Conservation (phyloP, 2,113 vertebrate species). For the Cyanoliseus patagonus region DNA sequence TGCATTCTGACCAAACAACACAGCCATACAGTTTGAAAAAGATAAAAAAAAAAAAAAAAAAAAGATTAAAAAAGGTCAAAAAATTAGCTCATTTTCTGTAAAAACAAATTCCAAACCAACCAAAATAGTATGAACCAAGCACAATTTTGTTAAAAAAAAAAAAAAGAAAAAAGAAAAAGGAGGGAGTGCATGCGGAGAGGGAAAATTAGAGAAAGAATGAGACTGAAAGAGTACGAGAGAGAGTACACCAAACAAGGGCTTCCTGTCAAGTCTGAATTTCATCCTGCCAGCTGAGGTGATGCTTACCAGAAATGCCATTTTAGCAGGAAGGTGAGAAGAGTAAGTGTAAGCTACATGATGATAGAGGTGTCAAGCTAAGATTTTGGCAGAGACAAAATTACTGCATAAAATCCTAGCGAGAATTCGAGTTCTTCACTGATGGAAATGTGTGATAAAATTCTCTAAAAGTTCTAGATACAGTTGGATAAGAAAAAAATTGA, state of each 20-base stretch:
- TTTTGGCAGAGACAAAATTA: constrained; percentile 47
- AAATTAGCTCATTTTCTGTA: neutral
- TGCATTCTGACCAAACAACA: too few species aligned
- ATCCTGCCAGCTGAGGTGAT: constrained; percentile 49
- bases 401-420: constrained; percentile 27
- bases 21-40: too few species aligned
- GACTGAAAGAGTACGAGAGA: neutral
- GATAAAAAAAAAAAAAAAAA: fast-evolving
- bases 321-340: constrained; percentile 43
- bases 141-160: neutral
- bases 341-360: constrained; percentile 43
- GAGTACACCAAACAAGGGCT: neutral
- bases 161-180: neutral
- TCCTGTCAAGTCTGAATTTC: constrained; percentile 48
- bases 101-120: neutral
- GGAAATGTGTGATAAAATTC: constrained; percentile 23
- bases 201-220: neutral
- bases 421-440: constrained; percentile 10
- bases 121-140: neutral
- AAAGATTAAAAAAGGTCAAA: neutral
- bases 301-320: constrained; percentile 56
- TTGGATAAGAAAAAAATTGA: neutral
- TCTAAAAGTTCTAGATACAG: neutral
- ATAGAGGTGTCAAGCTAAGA: constrained; percentile 48
- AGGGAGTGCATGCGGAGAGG: neutral